phyloP scores from a whole-genome alignment of 2,888 invertebrate genomes.

The Neuroscelio doddi region DNA sequence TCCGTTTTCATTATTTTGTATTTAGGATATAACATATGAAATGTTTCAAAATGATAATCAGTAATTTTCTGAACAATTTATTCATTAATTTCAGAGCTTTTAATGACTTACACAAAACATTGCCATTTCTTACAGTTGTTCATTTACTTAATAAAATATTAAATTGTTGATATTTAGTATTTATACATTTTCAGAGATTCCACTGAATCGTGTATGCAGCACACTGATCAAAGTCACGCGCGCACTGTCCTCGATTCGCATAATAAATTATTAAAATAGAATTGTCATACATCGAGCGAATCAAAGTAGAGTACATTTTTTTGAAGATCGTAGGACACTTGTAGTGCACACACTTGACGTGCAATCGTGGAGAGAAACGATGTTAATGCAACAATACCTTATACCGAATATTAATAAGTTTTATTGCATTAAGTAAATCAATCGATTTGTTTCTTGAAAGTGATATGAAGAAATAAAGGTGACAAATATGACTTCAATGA shows the following conservation, averaged over 20 bases:
- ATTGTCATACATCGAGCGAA: conserved; percentile 14
- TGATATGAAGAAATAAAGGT: conserved; percentile 46
- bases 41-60: too few relatives aligned
- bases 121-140: too few relatives aligned
- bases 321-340: conserved; percentile 36
- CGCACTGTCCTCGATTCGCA: neutral
- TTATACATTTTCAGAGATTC: neutral
- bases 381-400: conserved; percentile 45
- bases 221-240: neutral
- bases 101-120: too few relatives aligned
- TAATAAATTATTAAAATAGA: conserved; percentile 2
- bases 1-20: neutral
- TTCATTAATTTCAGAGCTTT: too few relatives aligned
- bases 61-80: too few relatives aligned
- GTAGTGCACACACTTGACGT: conserved; percentile 41
- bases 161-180: too few relatives aligned
- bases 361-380: conserved; percentile 39
- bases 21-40: too few relatives aligned
- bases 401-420: conserved; percentile 44
- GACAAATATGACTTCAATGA: conserved; percentile 18
- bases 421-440: conserved; percentile 44
- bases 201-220: neutral
- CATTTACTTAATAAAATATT: too few relatives aligned
- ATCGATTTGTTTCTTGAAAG: conserved; percentile 44
- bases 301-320: conserved; percentile 17